Percentiles rank a stretch among this genome's conserved stretches.
Evolutionary conservation across 1,140 invertebrate species (phyloP).

Genomic region (Antheraea pernyi): DNA sequence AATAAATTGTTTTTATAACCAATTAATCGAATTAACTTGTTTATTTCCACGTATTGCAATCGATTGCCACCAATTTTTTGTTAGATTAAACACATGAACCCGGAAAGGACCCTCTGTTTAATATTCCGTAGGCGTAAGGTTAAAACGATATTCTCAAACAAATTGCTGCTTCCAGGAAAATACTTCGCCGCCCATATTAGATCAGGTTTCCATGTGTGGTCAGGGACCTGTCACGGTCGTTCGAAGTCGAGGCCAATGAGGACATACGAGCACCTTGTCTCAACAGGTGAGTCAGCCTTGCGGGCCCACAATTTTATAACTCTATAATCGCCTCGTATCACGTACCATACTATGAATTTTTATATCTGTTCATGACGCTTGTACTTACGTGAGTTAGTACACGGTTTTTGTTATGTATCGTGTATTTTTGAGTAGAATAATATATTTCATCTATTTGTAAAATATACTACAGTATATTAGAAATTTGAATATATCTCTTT

Average conservation of each 20-base stretch:
- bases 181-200: conserved; percentile 20
- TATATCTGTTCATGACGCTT: conserved; percentile 9
- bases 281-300: conserved; percentile 38
- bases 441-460: no score
- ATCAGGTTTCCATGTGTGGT: conserved; percentile 24
- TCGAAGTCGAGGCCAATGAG: conserved; percentile 33
- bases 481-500: no score
- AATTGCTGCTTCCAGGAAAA: conserved; percentile 27
- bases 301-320: conserved; percentile 18
- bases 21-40: no score
- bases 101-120: conserved; percentile 4
- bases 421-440: no score
- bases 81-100: conserved; percentile 9
- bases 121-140: not conserved
- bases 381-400: not conserved
- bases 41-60: no score
- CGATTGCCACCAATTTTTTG: no score
- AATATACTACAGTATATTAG: no score
- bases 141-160: conserved; percentile 6
- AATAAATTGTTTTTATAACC: no score
- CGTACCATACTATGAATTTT: conserved; percentile 31
- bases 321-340: conserved; percentile 31
- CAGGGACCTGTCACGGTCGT: conserved; percentile 40
- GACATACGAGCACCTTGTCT: conserved; percentile 23
- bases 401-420: not conserved